A percentile compares a stretch with the other conserved stretches of the same genome.
These are phyloP conservation scores for Polydrusus tereticollis DNA, from an alignment of 2,888 invertebrate genomes.

Conservation along the genomic window DNA sequence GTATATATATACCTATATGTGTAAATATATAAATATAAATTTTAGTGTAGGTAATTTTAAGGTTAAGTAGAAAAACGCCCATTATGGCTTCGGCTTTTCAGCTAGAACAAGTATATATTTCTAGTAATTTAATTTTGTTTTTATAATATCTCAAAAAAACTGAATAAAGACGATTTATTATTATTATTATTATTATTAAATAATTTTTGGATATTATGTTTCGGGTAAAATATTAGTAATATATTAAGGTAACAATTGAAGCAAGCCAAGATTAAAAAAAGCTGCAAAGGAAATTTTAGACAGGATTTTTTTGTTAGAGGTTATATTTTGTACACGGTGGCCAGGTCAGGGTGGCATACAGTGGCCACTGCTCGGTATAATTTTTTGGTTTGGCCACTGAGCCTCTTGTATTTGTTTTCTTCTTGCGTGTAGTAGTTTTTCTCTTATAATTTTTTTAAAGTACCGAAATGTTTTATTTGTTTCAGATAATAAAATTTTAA, in stretches of 20 bases:
- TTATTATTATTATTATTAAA: no score
- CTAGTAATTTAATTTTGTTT: no score
- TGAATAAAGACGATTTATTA: no score
- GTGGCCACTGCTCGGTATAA: slow-evolving; percentile 21
- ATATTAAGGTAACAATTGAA: not conserved
- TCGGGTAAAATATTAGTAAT: not conserved
- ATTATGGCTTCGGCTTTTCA: no score
- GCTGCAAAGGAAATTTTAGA: not conserved
- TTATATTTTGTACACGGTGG: slow-evolving; percentile 8
- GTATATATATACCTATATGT: no score
- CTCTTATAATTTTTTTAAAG: not conserved
- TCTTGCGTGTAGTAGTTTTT: not conserved
- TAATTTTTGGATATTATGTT: not conserved
- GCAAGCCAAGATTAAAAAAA: not conserved
- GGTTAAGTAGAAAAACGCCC: no score
- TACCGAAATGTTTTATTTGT: not conserved
- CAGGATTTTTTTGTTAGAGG: not conserved
- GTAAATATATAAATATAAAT: no score
- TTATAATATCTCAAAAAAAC: no score
- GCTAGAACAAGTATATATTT: no score
- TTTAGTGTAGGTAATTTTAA: no score
- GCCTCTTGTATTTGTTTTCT: slow-evolving; percentile 2
- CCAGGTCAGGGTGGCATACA: slow-evolving; percentile 5
- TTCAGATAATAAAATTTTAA: slow-evolving; percentile 2
- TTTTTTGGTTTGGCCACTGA: slow-evolving; percentile 13